phyloP scores from a whole-genome alignment of 1,140 invertebrate species.

The Manduca sexta region DNA sequence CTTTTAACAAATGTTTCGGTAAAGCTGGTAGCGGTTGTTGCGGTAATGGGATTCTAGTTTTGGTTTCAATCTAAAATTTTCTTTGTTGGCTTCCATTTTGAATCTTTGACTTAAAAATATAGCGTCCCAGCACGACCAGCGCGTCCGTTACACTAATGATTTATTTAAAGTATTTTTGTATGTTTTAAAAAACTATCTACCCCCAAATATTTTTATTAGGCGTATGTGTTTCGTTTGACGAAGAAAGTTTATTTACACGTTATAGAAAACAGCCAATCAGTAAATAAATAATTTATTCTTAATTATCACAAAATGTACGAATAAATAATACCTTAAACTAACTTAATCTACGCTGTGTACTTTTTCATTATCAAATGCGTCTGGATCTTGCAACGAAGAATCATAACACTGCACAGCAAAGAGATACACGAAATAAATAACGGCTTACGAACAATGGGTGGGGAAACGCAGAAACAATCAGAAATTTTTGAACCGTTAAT shows the following conservation, averaged over 20 bases:
- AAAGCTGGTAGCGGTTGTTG: conserved; percentile 36
- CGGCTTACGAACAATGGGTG: conserved; percentile 9
- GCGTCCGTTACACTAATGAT: conserved; percentile 17
- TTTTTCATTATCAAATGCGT: conserved; percentile 73
- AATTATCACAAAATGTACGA: conserved; percentile 56
- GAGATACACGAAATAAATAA: conserved; percentile 8
- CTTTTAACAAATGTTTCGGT: conserved; percentile 27
- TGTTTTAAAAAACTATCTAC: conserved; percentile 12
- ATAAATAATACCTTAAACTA: conserved; percentile 57
- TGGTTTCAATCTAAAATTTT: conserved; percentile 24
- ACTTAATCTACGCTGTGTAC: conserved; percentile 63
- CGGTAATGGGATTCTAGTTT: conserved; percentile 45
- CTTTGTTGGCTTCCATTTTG: conserved; percentile 41
- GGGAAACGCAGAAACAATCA: neutral
- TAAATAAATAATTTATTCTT: conserved; percentile 62
- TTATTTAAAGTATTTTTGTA: neutral
- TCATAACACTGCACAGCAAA: conserved; percentile 15
- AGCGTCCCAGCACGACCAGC: conserved; percentile 35
- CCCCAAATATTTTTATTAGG: conserved; percentile 10
- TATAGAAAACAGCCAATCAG: conserved; percentile 1
- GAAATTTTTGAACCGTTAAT: neutral
- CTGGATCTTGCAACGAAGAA: conserved; percentile 42
- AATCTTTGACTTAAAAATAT: conserved; percentile 7
- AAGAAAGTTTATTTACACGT: neutral
- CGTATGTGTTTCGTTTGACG: neutral